phyloP scores from a whole-genome alignment of 2,888 invertebrate species.

The Trichogramma evanescens region DNA sequence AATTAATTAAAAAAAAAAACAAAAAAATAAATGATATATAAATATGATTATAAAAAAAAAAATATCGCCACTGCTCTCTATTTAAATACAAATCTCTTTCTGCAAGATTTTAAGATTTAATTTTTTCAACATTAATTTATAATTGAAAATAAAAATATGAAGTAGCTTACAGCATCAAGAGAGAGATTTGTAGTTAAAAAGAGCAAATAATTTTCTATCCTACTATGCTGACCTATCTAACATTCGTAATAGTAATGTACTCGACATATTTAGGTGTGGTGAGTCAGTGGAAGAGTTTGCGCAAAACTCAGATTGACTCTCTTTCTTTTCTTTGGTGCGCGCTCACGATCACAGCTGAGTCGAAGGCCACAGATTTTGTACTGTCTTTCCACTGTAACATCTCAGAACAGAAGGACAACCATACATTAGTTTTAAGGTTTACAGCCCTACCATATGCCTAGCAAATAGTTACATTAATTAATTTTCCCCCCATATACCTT shows the following conservation, averaged over 20 bases:
- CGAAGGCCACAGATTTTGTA: constrained; percentile 48
- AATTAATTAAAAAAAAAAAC: constrained; percentile 13
- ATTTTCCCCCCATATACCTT: background rate
- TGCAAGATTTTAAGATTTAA: constrained; percentile 3
- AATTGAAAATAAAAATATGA: background rate
- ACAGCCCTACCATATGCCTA: background rate
- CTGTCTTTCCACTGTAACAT: constrained; percentile 50
- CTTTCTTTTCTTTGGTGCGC: constrained; percentile 46
- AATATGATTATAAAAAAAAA: background rate
- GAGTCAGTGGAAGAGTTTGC: constrained; percentile 41
- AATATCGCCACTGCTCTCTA: constrained; percentile 39
- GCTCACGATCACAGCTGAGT: constrained; percentile 48
- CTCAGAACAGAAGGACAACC: constrained; percentile 52
- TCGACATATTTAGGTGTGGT: constrained; percentile 37
- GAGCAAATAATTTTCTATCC: constrained; percentile 37
- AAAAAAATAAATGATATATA: constrained; percentile 2
- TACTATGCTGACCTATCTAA: constrained; percentile 48
- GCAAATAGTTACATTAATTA: constrained; percentile 11
- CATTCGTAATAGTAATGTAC: constrained; percentile 38
- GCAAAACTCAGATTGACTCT: constrained; percentile 45
- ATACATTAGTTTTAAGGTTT: constrained; percentile 46
- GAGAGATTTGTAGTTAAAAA: constrained; percentile 37
- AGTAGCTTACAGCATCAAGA: background rate
- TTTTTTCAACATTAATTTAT: background rate
- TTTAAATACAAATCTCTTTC: constrained; percentile 37